Evolutionary conservation across 2,888 invertebrate species (phyloP).

Genomic region (Aelia acuminata): DNA sequence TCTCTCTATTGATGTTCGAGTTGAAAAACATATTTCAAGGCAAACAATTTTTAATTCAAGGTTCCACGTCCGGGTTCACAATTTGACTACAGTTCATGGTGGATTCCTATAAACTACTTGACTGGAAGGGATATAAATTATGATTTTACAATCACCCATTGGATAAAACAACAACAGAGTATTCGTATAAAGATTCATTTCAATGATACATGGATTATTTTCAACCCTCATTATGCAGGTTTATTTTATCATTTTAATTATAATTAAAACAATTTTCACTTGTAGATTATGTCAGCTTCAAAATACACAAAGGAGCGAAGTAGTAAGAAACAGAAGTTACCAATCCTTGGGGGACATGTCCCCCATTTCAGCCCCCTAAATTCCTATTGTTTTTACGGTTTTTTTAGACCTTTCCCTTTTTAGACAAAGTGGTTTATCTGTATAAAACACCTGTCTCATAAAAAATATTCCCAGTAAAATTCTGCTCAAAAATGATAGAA

Average conservation of each 20-base stretch:
- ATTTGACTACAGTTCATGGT: background rate
- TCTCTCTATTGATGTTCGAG: background rate
- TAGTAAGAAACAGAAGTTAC: no score
- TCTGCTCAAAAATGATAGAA: no score
- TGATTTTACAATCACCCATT: slow-evolving; percentile 25
- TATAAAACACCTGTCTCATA: no score
- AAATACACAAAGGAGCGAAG: background rate
- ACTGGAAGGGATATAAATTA: background rate
- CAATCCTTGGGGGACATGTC: no score
- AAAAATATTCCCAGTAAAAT: no score
- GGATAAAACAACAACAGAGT: slow-evolving; percentile 14
- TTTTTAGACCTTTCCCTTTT: no score
- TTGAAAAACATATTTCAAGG: background rate
- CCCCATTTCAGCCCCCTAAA: no score
- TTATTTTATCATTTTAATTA: background rate
- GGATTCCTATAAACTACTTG: slow-evolving; percentile 11
- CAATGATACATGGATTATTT: slow-evolving; percentile 50
- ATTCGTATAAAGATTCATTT: background rate
- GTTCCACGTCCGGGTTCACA: background rate
- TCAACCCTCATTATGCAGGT: slow-evolving; percentile 48
- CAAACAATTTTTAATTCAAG: background rate
- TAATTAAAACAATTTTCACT: background rate
- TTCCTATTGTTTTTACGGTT: no score
- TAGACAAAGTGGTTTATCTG: no score
- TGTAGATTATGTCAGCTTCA: background rate